A percentile compares a stretch with the other conserved stretches of the same genome.
phyloP scores from a whole-genome alignment of 2,113 vertebrate genomes.

The Ia io region DNA sequence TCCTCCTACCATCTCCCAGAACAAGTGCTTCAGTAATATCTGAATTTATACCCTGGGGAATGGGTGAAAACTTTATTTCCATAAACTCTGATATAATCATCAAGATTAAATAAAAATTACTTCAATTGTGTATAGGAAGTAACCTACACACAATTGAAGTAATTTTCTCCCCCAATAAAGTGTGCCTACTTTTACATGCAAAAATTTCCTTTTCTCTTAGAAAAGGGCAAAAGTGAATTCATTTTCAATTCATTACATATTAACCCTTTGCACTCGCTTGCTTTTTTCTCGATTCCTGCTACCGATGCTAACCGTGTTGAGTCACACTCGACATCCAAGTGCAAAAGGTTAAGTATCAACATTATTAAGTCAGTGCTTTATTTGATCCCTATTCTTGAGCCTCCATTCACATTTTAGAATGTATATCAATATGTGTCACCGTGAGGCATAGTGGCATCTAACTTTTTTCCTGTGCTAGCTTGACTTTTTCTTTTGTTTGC shows the following conservation, averaged over 20 bases:
- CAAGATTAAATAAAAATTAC: background rate
- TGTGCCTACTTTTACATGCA: background rate
- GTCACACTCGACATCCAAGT: too few relatives aligned
- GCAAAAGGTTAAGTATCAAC: background rate
- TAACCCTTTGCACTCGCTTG: too few relatives aligned
- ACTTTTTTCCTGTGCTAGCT: background rate
- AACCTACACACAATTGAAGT: background rate
- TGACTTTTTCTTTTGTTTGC: background rate
- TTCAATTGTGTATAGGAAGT: too few relatives aligned
- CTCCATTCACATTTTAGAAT: background rate
- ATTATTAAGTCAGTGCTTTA: background rate
- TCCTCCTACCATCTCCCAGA: background rate
- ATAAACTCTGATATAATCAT: background rate
- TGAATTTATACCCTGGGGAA: background rate
- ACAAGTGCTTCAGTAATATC: background rate
- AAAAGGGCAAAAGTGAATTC: background rate
- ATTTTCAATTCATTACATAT: background rate
- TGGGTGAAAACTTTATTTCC: background rate
- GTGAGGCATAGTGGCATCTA: background rate
- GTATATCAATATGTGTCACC: background rate
- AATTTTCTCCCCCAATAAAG: background rate
- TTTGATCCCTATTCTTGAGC: background rate
- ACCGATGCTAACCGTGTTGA: too few relatives aligned
- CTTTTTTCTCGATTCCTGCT: too few relatives aligned
- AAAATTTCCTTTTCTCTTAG: background rate